These are phyloP conservation scores for Pipa parva DNA, from an alignment of 2,113 vertebrate species.

Conservation along the genomic window DNA sequence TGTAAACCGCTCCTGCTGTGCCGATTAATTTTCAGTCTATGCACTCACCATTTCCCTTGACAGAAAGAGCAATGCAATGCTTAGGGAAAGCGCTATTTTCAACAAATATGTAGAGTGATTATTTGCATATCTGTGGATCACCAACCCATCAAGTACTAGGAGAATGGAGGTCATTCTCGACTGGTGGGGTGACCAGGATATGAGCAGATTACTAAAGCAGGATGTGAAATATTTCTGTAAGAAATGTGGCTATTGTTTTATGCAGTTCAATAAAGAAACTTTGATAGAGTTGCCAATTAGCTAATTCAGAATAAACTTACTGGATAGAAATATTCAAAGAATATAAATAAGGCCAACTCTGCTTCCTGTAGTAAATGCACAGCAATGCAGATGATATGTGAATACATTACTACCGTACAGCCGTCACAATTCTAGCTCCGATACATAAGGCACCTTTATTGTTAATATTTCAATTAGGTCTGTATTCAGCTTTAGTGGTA, in stretches of 20 bases:
- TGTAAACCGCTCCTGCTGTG: slow-evolving; percentile 36
- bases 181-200: slow-evolving; percentile 4
- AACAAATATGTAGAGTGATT: slow-evolving; percentile 24
- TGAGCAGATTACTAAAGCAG: slow-evolving; percentile 13
- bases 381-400: too few species aligned
- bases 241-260: not conserved
- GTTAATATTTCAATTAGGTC: too few species aligned
- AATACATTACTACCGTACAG: too few species aligned
- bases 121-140: slow-evolving; percentile 42
- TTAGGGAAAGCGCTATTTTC: slow-evolving; percentile 32
- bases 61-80: slow-evolving; percentile 21
- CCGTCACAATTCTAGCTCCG: too few species aligned
- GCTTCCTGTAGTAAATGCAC: too few species aligned
- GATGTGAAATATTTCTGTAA: not conserved
- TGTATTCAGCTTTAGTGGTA: too few species aligned
- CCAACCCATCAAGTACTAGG: slow-evolving; percentile 8
- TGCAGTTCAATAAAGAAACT: not conserved
- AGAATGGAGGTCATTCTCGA: slow-evolving; percentile 34
- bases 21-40: slow-evolving; percentile 39
- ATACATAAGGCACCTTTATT: too few species aligned
- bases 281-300: not conserved
- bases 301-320: too few species aligned
- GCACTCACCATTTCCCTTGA: slow-evolving; percentile 18
- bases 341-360: too few species aligned
- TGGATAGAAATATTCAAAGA: too few species aligned